phyloP scores from a whole-genome alignment of 2,888 invertebrate genomes.

The Timema podura region DNA sequence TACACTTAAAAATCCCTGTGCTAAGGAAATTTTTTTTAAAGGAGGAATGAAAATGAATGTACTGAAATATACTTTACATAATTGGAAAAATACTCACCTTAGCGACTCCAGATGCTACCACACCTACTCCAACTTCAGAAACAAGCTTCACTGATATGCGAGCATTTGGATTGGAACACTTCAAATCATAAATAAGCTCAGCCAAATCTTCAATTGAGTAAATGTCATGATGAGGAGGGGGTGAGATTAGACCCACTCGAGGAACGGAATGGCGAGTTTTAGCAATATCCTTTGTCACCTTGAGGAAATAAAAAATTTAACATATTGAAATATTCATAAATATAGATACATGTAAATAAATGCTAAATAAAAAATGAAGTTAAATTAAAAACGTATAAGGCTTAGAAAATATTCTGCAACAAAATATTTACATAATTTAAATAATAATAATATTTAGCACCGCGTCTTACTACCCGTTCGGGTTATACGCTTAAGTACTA shows the following conservation, averaged over 20 bases:
- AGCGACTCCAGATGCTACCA: slow-evolving; percentile 97
- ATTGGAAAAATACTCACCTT: slow-evolving; percentile 59
- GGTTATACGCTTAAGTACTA: no score
- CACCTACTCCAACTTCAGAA: slow-evolving; percentile 97
- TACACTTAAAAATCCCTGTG: no score
- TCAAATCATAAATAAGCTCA: slow-evolving; percentile 96
- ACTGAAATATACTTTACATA: slow-evolving; percentile 8
- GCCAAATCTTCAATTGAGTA: slow-evolving; percentile 99
- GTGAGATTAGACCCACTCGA: slow-evolving; percentile 96
- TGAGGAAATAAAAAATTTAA: slow-evolving; percentile 36
- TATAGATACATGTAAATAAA: not conserved
- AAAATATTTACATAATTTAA: no score
- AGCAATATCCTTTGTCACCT: slow-evolving; percentile 94
- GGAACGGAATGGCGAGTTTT: slow-evolving; percentile 92
- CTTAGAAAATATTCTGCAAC: no score
- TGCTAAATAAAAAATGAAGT: no score
- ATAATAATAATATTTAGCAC: no score
- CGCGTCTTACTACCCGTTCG: no score
- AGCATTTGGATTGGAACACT: slow-evolving; percentile 93
- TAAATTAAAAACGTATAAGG: no score
- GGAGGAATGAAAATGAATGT: slow-evolving; percentile 17
- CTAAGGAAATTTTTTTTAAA: not conserved
- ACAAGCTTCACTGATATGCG: slow-evolving; percentile 96
- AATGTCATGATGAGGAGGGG: slow-evolving; percentile 99
- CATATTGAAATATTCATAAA: not conserved